Conservation (phyloP, 1,140 invertebrate species). For the Leptinotarsa texana region DNA sequence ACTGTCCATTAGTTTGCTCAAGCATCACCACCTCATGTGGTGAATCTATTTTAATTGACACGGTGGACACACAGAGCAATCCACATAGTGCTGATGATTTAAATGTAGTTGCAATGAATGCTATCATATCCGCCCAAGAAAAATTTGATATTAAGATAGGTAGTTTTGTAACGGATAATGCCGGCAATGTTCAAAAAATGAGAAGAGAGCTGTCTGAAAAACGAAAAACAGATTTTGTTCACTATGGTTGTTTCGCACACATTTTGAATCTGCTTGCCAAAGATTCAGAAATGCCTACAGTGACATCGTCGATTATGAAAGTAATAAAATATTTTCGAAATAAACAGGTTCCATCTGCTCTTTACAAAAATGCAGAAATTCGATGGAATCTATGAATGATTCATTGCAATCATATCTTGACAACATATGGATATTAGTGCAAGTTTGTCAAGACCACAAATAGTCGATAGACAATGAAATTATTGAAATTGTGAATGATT, state of each 20-base stretch:
- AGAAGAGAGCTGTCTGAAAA: not conserved
- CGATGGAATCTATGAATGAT: constrained; percentile 19
- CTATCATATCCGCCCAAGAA: not conserved
- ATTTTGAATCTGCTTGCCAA: constrained; percentile 7
- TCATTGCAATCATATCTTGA: not conserved
- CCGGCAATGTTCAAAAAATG: constrained; percentile 12
- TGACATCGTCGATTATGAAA: constrained; percentile 1
- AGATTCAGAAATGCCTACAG: constrained; percentile 20
- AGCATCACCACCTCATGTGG: constrained; percentile 15
- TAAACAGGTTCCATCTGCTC: constrained; percentile 14
- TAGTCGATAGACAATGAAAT: constrained; percentile 8
- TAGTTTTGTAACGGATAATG: not conserved
- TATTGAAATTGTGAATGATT: constrained; percentile 20
- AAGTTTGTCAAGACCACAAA: constrained; percentile 13
- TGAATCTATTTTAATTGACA: not conserved
- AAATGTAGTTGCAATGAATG: not conserved
- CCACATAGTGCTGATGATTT: constrained; percentile 14
- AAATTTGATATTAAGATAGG: not conserved
- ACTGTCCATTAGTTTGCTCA: not conserved
- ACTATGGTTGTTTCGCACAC: constrained; percentile 18
- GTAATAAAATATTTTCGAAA: constrained; percentile 19
- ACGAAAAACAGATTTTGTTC: not conserved
- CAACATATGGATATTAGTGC: not conserved
- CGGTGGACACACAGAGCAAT: not conserved
- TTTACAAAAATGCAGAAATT: constrained; percentile 1